Evolutionary conservation across 2,113 vertebrate species (phyloP).

Genomic region (Sinosuthora webbiana): DNA sequence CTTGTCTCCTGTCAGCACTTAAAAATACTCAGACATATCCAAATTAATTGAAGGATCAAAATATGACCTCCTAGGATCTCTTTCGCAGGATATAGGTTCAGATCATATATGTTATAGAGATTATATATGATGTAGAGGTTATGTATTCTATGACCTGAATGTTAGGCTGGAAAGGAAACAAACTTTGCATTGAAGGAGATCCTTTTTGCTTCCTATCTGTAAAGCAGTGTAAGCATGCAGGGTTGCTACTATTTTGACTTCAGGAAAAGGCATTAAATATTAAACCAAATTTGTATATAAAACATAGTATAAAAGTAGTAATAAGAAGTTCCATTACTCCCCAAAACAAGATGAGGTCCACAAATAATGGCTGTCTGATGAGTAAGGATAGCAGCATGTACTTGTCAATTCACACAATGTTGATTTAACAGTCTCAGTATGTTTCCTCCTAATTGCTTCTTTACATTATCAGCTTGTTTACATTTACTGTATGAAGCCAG

Average conservation of each 20-base stretch:
- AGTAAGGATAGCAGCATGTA: neutral
- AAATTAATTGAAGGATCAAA: neutral
- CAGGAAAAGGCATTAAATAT: neutral
- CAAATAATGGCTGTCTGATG: neutral
- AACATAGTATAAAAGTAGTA: neutral
- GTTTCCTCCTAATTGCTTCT: neutral
- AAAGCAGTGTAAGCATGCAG: neutral
- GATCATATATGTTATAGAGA: neutral
- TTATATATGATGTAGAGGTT: neutral
- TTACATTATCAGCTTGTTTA: neutral
- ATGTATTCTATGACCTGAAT: neutral
- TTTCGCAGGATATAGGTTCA: neutral
- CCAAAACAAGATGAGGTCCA: neutral
- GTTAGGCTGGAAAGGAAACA: neutral
- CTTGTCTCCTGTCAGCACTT: neutral
- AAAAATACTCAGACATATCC: neutral
- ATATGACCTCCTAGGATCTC: neutral
- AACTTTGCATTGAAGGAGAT: neutral
- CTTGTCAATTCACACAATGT: neutral
- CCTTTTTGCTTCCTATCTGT: neutral
- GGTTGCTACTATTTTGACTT: neutral
- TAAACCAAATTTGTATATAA: neutral
- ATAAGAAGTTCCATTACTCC: neutral
- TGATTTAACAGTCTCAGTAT: neutral
- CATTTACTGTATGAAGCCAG: neutral